Conservation (phyloP, 2,113 vertebrate genomes). For the Oncorhynchus tshawytscha region DNA sequence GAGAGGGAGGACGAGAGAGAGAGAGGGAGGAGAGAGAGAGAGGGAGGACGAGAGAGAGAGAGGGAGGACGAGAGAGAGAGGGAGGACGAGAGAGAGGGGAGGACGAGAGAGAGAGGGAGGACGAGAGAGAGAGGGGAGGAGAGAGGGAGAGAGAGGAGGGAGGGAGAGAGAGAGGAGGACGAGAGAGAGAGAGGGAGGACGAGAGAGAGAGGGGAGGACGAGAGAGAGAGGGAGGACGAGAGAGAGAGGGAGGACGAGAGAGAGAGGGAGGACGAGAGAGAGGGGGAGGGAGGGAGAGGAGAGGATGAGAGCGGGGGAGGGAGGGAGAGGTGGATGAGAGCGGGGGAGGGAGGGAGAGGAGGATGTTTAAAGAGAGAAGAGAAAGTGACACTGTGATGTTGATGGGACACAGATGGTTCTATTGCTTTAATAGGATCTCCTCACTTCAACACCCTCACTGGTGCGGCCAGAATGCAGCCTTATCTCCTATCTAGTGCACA, state of each 20-base stretch:
- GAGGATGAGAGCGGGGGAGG: too few species aligned
- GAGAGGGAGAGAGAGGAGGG: background rate
- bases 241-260: slow-evolving; percentile 12
- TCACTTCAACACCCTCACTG: too few species aligned
- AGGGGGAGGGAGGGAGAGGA: slow-evolving; percentile 1
- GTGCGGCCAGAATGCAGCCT: too few species aligned
- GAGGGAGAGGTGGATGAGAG: background rate
- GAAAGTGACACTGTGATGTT: too few species aligned
- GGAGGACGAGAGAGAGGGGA: too few species aligned
- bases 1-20: background rate
- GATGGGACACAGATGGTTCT: too few species aligned
- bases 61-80: background rate
- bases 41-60: background rate
- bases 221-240: slow-evolving; percentile 5
- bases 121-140: background rate
- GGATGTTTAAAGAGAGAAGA: background rate
- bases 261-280: background rate
- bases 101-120: background rate
- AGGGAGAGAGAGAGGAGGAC: background rate
- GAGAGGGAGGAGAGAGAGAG: slow-evolving; percentile 6
- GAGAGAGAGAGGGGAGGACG: slow-evolving; percentile 8
- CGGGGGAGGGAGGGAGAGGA: background rate
- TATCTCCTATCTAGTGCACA: background rate
- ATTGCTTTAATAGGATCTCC: too few species aligned
- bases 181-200: background rate